Evolutionary conservation across 2,888 invertebrate genomes (phyloP), one percentile per base, ranked within the genome.

Genomic region (Sisyra terminalis): DNA sequence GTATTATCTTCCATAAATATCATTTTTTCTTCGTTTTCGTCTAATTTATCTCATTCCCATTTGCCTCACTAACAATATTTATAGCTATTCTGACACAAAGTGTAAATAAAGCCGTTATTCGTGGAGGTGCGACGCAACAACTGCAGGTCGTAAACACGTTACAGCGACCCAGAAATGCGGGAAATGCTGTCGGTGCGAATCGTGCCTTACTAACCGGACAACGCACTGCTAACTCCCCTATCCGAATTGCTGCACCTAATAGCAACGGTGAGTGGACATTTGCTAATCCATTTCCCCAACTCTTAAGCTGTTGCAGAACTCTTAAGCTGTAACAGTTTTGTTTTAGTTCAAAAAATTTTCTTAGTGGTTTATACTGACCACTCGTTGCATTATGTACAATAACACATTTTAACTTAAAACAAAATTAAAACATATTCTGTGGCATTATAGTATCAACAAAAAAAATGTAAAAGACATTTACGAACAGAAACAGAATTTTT

Each of bases 241-340:
- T 63, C 52, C 61, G 61, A 53, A 62, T 63, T 58, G 57, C 62
- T 11, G 53, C 52, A 31, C 54, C 58, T 34, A 58, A 37, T 17
- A 37, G 18, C 11, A 37, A 18, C 18, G 37, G 37, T 37, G 17
- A 37, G 18, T 9, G 2, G 13, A n/a, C 2, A 4, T 35, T 35
- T n/a, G n/a, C n/a, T n/a, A n/a, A n/a, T n/a, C n/a, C n/a, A n/a
- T n/a, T n/a, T n/a, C n/a, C n/a, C n/a, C n/a, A n/a, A n/a, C n/a
- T n/a, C n/a, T n/a, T n/a, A n/a, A n/a, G n/a, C n/a, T n/a, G n/a
- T n/a, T n/a, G n/a, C n/a, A n/a, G n/a, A n/a, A n/a, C n/a, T n/a
- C n/a, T n/a, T n/a, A n/a, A n/a, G n/a, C n/a, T n/a, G n/a, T n/a
- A n/a, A n/a, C n/a, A n/a, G n/a, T n/a, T n/a, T n/a, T n/a, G n/a